Percentiles rank a stretch among this genome's conserved stretches.
phyloP scores from a whole-genome alignment of 2,113 vertebrate genomes.

The Isurus oxyrinchus region DNA sequence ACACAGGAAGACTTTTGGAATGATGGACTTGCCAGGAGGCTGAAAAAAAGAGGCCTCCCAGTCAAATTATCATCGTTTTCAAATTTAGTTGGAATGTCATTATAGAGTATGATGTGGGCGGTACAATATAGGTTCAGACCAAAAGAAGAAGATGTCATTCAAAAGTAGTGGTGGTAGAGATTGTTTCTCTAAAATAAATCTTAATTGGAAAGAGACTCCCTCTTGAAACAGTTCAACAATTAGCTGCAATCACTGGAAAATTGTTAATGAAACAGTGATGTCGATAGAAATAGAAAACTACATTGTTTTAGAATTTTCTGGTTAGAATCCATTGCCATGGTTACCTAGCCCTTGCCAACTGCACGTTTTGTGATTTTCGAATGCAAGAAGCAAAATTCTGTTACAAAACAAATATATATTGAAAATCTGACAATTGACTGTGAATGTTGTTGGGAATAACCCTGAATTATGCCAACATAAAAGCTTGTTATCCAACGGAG shows the following conservation, averaged over 20 bases:
- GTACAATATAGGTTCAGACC: background rate
- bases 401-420: conserved; percentile 22
- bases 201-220: conserved; percentile 20
- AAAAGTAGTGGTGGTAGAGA: background rate
- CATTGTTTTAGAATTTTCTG: conserved; percentile 31
- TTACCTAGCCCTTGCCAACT: conserved; percentile 22
- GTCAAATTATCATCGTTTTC: background rate
- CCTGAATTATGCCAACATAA: conserved; percentile 8
- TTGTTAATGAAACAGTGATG: conserved; percentile 6
- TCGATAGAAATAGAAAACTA: conserved; percentile 31
- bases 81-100: background rate
- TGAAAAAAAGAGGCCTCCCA: background rate
- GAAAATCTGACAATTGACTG: conserved; percentile 10
- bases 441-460: background rate
- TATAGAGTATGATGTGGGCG: background rate
- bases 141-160: background rate
- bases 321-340: conserved; percentile 16
- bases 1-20: background rate
- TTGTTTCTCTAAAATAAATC: conserved; percentile 1
- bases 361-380: conserved; percentile 11
- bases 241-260: conserved; percentile 2
- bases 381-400: conserved; percentile 14
- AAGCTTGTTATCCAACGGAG: background rate
- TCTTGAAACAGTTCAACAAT: conserved; percentile 11
- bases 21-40: background rate